Evolutionary conservation across 2,888 invertebrate species (phyloP), one percentile per base, ranked within the genome.

Genomic region (Leptogaster cylindrica): DNA sequence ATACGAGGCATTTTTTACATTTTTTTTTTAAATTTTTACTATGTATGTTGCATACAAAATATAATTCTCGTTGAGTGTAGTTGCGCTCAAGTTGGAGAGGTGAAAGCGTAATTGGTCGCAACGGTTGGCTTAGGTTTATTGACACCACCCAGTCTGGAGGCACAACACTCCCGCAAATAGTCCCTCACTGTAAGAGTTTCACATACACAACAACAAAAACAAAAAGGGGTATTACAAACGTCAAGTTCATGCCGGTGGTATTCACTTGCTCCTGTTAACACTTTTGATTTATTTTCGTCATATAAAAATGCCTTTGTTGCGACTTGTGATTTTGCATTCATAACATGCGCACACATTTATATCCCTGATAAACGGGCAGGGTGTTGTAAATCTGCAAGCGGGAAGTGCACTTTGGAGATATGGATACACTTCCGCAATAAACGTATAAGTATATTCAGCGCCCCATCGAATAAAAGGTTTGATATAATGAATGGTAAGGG

Each of bases 111-210:
- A 52, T 52, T 52, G 52, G 31, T 33, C 52, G 18, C 52, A 18
- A 8, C 31, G n/a, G 52, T 16, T 52, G 52, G 28, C 33, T 16
- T 16, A 52, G 33, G 52, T 52, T 52, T 52, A 52, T 52, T 52
- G 52, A 52, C 52, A 52, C 52, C 28, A 10, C 16, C 28, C 12
- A 33, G 52, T 52, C 52, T 52, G 52, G 18, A 27, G 14, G 16
- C 25, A 50, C 20, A 33, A 14, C 12, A 33, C 31, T 7, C 16
- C 46, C 18, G 46, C 31, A 31, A 31, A 16, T 28, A 31, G 3
- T 3, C 39, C 3, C 5, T 39, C 39, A 6, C 10, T 39, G 14
- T 12, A 39, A 39, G n/a, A 14, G 10, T 39, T 4, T 3, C 10
- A 39, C 10, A 39, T 39, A 12, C 39, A 39, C 10, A 39, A 10